Evolutionary conservation across 2,797 vertebrate species (phyloP).

Genomic region (Mormyrops boulengeri): DNA sequence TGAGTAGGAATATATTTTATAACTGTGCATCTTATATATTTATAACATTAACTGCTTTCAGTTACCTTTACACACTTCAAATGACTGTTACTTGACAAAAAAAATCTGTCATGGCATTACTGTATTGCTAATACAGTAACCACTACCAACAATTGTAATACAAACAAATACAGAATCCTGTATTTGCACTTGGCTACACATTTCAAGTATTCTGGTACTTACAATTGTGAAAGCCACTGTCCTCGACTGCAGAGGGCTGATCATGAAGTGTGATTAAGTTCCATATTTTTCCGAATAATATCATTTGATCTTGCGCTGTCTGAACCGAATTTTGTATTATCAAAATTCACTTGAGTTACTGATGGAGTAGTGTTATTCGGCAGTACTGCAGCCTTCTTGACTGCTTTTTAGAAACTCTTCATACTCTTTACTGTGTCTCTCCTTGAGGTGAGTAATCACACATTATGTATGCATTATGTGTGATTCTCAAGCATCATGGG

Average conservation of each 20-base stretch:
- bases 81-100: background rate
- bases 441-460: background rate
- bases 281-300: background rate
- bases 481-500: background rate
- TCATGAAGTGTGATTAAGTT: background rate
- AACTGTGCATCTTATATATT: background rate
- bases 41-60: background rate
- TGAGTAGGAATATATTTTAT: background rate
- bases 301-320: background rate
- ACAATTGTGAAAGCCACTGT: background rate
- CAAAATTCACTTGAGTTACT: background rate
- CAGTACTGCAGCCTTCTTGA: background rate
- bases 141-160: background rate
- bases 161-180: background rate
- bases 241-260: background rate
- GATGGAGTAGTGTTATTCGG: background rate
- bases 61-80: background rate
- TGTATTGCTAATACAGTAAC: background rate
- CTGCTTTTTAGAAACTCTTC: background rate
- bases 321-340: background rate
- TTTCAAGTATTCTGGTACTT: background rate
- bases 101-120: background rate
- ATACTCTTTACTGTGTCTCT: background rate
- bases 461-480: background rate
- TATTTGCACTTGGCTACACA: background rate